Conservation (phyloP, 2,797 vertebrate genomes). For the Thaleichthys pacificus region DNA sequence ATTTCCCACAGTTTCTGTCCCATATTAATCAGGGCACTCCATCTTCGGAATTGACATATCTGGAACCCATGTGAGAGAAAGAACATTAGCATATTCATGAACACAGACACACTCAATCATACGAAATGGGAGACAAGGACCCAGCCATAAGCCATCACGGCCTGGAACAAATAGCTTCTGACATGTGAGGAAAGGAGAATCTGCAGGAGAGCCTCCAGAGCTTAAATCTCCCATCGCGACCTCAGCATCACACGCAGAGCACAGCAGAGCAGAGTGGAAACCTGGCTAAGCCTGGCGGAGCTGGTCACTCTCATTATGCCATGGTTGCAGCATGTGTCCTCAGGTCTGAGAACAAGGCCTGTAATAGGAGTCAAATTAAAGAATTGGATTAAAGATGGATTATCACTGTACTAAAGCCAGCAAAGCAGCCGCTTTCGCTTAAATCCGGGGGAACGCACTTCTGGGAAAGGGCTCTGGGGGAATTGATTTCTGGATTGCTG, state of each 20-base stretch:
- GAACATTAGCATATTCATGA: constrained; percentile 60
- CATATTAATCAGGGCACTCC: constrained; percentile 44
- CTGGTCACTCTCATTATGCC: constrained; percentile 25
- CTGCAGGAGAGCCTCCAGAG: constrained; percentile 19
- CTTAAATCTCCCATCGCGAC: constrained; percentile 29
- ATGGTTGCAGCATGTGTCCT: constrained; percentile 38
- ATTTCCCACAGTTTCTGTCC: constrained; percentile 20
- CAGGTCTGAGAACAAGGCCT: constrained; percentile 35
- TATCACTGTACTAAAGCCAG: constrained; percentile 48
- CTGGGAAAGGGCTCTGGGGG: constrained; percentile 25
- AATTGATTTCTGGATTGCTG: constrained; percentile 48
- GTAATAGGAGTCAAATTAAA: constrained; percentile 55
- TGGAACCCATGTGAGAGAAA: constrained; percentile 42
- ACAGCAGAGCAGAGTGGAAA: constrained; percentile 1
- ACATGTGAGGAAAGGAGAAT: constrained; percentile 45
- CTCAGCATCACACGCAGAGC: constrained; percentile 7
- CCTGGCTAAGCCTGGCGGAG: constrained; percentile 6
- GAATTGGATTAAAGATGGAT: constrained; percentile 70
- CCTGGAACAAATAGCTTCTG: constrained; percentile 50
- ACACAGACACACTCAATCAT: constrained; percentile 46
- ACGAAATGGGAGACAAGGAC: constrained; percentile 49
- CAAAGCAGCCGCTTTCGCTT: constrained; percentile 51
- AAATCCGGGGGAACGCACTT: constrained; percentile 21
- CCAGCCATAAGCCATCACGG: constrained; percentile 43
- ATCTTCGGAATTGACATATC: constrained; percentile 47